A percentile compares a stretch with the other conserved stretches of the same genome.
These are phyloP conservation scores for Steatornis caripensis DNA, from an alignment of 2,113 vertebrate species.

Conservation along the genomic window DNA sequence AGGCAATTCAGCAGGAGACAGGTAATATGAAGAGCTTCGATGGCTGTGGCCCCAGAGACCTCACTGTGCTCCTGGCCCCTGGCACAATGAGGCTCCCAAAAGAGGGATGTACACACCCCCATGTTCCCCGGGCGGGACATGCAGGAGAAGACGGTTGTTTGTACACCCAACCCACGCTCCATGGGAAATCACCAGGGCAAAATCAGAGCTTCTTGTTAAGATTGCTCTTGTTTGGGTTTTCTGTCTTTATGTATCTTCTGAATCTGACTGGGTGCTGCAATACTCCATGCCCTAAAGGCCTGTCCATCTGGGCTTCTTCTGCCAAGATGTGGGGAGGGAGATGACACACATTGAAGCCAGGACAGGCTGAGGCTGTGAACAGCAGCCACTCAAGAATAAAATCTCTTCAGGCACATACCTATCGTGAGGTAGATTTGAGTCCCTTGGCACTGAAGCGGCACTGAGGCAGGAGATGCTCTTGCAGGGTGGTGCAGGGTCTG, in stretches of 20 bases:
- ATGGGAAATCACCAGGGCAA: background rate
- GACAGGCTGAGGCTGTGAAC: background rate
- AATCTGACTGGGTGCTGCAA: background rate
- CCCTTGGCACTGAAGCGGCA: background rate
- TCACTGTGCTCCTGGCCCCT: rapidly evolving
- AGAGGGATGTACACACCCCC: rapidly evolving
- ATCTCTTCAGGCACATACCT: background rate
- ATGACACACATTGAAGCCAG: background rate
- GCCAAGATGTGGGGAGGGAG: background rate
- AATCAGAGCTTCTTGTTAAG: background rate
- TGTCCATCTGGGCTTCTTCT: background rate
- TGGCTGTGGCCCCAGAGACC: background rate
- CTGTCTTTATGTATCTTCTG: background rate
- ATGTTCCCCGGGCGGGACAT: no score
- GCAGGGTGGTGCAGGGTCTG: background rate
- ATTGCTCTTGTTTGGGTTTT: background rate
- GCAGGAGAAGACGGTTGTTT: rapidly evolving
- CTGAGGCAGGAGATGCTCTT: background rate
- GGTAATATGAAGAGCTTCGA: background rate
- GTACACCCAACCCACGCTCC: background rate
- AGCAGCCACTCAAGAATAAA: background rate
- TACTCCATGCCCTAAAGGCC: background rate
- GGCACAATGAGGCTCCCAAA: background rate
- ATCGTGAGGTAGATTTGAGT: background rate
- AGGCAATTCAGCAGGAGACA: background rate